Evolutionary conservation across 2,888 invertebrate species (phyloP).

Genomic region (Drosophila formosana): DNA sequence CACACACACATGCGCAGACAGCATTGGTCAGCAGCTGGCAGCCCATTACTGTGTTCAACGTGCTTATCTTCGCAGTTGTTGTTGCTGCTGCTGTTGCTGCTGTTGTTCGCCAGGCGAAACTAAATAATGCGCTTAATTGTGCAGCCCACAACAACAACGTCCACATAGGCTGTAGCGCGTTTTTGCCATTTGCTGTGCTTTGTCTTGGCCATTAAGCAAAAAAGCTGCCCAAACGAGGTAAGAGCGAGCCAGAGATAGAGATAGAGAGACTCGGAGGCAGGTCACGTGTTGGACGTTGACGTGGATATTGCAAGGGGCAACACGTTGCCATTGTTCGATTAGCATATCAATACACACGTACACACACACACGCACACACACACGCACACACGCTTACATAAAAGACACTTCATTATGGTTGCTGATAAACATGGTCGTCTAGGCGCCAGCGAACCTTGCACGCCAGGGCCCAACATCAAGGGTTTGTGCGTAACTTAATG

Average conservation of each 20-base stretch:
- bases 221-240: conserved; percentile 22
- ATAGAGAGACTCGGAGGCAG: conserved; percentile 10
- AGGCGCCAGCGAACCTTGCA: conserved; percentile 60
- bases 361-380: conserved; percentile 19
- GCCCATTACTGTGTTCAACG: conserved; percentile 61
- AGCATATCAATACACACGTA: conserved; percentile 79
- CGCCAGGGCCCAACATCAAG: conserved; percentile 50
- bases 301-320: conserved; percentile 41
- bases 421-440: conserved; percentile 59
- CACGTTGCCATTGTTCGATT: conserved; percentile 70
- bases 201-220: conserved; percentile 73
- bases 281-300: conserved; percentile 62
- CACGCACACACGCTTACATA: conserved; percentile 25
- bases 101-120: conserved; percentile 47
- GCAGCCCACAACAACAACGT: conserved; percentile 50
- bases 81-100: conserved; percentile 32
- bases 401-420: conserved; percentile 77
- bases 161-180: conserved; percentile 40
- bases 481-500: conserved; percentile 72
- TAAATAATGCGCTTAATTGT: conserved; percentile 81
- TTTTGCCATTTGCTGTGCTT: conserved; percentile 71
- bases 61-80: conserved; percentile 71
- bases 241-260: neutral
- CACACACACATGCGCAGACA: conserved; percentile 35
- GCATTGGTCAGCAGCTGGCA: conserved; percentile 63